Evolutionary conservation across 2,113 vertebrate genomes (phyloP), one percentile per base, ranked within the genome.

Genomic region (Oryzias woworae): DNA sequence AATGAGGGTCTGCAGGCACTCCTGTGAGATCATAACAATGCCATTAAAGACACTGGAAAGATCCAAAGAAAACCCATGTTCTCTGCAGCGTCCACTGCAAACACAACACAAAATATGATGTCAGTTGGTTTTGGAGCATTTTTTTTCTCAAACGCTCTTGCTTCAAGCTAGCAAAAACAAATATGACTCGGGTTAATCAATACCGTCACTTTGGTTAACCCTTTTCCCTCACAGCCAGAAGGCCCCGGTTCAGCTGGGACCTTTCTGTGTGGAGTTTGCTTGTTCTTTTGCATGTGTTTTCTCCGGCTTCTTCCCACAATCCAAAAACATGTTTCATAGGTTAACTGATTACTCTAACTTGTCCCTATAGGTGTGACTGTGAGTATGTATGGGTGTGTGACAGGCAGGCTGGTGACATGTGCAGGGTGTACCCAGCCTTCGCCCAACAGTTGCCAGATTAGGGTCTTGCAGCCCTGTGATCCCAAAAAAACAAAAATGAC

Each of bases 51-150:
- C 84, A 62, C 53, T 17, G n/a, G 49, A 53, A 67, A 5, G 68
- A 58, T 86, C 86, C 87, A 87, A 88, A 67, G 55, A 87, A 88
- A 88, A 90, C 76, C 75, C 24, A 14, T 78, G 77, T 71, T 67
- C 71, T 17, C 65, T 53, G 53, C 70, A 22, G 75, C 77, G 49
- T 66, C 77, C 59, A 67, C 78, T 75, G 82, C 74, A 83, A 84
- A 84, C 81, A 65, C 65, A 69, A 62, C 53, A 56, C 78, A 79
- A 58, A 60, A 24, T 14, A 79, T 85, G 75, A 87, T 75, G 79
- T 82, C 74, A 85, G 60, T 57, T 58, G 78, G 67, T 79, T 73
- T 58, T 22, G 69, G 62, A 61, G 57, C 59, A 75, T 85, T 82
- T 78, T 71, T 82, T 78, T 71, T 66, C 77, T 75, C 78, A 63